Evolutionary conservation across 2,888 invertebrate genomes (phyloP).

Genomic region (Mesorhabditis sp.): DNA sequence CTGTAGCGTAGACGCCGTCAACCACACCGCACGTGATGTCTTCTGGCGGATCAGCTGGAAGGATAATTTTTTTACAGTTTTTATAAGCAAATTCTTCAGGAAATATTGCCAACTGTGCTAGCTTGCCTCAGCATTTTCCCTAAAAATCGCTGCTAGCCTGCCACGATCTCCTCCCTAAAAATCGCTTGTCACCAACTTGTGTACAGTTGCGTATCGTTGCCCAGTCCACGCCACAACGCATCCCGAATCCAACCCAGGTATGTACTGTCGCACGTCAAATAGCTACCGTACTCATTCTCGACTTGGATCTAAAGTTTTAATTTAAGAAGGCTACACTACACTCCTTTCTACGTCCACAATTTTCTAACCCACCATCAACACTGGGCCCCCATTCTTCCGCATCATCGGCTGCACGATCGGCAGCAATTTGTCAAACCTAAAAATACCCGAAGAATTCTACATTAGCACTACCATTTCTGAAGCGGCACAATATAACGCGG

Average conservation of each 20-base stretch:
- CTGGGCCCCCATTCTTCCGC: slow-evolving; percentile 61
- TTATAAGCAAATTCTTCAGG: too few species aligned
- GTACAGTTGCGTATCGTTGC: slow-evolving; percentile 72
- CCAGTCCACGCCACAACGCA: slow-evolving; percentile 66
- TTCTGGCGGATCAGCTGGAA: slow-evolving; percentile 16
- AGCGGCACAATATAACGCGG: neutral
- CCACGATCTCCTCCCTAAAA: too few species aligned
- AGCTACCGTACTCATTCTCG: slow-evolving; percentile 68
- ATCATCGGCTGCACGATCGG: slow-evolving; percentile 55
- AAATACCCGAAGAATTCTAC: neutral
- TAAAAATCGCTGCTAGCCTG: too few species aligned
- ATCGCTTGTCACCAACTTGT: slow-evolving; percentile 57
- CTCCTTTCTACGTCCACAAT: too few species aligned
- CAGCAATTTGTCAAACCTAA: slow-evolving; percentile 16
- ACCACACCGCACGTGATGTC: slow-evolving; percentile 10
- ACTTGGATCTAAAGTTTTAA: slow-evolving; percentile 48
- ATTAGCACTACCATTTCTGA: neutral
- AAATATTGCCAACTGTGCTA: too few species aligned
- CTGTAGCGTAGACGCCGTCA: slow-evolving; percentile 17
- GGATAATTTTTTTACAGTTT: neutral
- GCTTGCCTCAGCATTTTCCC: too few species aligned
- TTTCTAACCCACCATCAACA: slow-evolving; percentile 58
- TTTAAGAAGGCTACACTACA: neutral
- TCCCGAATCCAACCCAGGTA: slow-evolving; percentile 72
- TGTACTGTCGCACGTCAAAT: slow-evolving; percentile 69